Percentiles rank a stretch among this genome's conserved stretches.
phyloP scores from a whole-genome alignment of 1,140 invertebrate species.

The Myzus persicae region DNA sequence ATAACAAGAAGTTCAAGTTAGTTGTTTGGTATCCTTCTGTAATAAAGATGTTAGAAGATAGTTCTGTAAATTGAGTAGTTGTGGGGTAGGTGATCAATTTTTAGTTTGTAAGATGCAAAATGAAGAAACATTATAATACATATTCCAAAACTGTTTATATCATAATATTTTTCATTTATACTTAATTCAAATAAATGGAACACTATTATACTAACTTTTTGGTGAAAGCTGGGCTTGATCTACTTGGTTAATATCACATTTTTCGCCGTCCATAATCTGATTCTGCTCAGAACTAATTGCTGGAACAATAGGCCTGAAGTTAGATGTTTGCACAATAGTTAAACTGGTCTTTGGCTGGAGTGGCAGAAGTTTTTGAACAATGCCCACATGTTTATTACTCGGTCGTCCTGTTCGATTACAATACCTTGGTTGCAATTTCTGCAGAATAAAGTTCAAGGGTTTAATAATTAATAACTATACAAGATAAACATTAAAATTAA shows the following conservation, averaged over 20 bases:
- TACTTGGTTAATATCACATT: constrained; percentile 27
- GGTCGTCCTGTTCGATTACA: constrained; percentile 62
- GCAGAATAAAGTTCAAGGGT: not conserved
- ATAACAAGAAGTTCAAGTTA: not conserved
- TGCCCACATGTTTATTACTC: constrained; percentile 67
- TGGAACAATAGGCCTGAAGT: constrained; percentile 48
- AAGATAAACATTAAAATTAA: not conserved
- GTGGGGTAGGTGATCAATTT: not conserved
- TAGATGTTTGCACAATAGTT: constrained; percentile 63
- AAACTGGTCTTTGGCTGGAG: constrained; percentile 65
- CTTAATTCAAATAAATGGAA: not conserved
- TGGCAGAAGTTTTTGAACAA: constrained; percentile 70
- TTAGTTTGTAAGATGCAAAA: not conserved
- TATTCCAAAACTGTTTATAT: not conserved
- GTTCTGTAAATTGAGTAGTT: not conserved
- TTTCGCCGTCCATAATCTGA: not conserved
- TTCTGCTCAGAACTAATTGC: constrained; percentile 13
- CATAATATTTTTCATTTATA: not conserved
- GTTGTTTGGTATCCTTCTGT: not conserved
- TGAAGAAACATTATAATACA: not conserved
- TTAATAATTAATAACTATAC: not conserved
- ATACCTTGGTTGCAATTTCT: constrained; percentile 59
- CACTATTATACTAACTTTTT: constrained; percentile 25
- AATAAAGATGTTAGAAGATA: not conserved
- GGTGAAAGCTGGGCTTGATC: not conserved